phyloP scores from a whole-genome alignment of 2,797 vertebrate species.

The Nyctibius grandis region DNA sequence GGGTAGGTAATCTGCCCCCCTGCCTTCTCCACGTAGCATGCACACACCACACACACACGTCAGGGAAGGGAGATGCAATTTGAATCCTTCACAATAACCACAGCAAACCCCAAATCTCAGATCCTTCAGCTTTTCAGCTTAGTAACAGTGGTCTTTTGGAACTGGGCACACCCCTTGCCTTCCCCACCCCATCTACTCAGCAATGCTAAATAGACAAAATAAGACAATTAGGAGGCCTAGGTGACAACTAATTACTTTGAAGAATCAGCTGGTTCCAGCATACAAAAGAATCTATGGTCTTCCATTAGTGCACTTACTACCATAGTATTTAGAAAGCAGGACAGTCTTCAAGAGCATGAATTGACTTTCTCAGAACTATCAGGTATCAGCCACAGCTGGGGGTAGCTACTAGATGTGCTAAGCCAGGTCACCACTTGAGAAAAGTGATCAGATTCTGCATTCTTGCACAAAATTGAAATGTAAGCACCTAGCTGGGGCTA shows the following conservation, averaged over 20 bases:
- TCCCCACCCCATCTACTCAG: background rate
- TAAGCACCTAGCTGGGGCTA: background rate
- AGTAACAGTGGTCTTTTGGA: background rate
- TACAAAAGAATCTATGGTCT: background rate
- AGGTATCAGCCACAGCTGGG: background rate
- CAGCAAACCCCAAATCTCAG: background rate
- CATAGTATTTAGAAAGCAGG: accelerated
- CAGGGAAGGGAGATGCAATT: background rate
- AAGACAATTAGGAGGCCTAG: background rate
- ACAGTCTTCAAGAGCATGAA: background rate
- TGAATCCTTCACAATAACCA: background rate
- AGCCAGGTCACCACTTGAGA: background rate
- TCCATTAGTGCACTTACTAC: background rate
- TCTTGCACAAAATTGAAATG: background rate
- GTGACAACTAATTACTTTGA: background rate
- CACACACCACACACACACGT: accelerated
- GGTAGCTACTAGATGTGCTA: background rate
- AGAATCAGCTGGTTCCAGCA: background rate
- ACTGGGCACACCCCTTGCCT: background rate
- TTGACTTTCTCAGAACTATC: background rate
- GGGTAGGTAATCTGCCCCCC: background rate
- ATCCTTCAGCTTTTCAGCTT: background rate
- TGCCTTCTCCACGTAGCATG: background rate
- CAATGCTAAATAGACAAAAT: background rate
- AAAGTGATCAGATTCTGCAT: background rate